phyloP scores from a whole-genome alignment of 1,140 invertebrate species.

The Ridgeia piscesae region DNA sequence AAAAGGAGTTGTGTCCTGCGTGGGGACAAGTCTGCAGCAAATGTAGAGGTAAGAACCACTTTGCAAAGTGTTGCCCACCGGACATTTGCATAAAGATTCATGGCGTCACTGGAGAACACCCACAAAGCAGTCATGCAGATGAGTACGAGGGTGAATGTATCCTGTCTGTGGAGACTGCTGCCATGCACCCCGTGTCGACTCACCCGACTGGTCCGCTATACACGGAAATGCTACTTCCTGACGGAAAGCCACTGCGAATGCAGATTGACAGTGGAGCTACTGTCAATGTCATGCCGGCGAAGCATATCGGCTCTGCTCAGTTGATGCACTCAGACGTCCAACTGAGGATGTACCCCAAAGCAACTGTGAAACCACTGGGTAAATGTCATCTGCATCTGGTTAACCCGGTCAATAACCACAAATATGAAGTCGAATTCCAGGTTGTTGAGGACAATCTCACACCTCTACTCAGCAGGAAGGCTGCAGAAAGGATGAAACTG shows the following conservation, averaged over 20 bases:
- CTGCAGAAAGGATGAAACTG: slow-evolving; percentile 10
- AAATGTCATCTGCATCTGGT: not conserved
- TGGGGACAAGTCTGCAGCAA: too few species aligned
- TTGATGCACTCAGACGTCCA: not conserved
- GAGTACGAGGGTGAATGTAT: not conserved
- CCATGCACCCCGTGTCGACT: not conserved
- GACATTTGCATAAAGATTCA: too few species aligned
- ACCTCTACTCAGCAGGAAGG: slow-evolving; percentile 1
- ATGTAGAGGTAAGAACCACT: too few species aligned
- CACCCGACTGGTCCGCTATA: not conserved
- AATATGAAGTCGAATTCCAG: not conserved
- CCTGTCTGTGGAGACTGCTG: not conserved
- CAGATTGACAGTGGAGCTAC: not conserved
- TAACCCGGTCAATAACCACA: too few species aligned
- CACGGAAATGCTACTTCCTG: not conserved
- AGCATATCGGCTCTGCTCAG: not conserved
- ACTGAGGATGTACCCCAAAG: not conserved
- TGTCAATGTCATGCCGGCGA: not conserved
- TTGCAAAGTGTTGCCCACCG: too few species aligned
- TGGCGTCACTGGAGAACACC: too few species aligned
- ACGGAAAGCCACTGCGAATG: not conserved
- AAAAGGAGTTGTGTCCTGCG: too few species aligned
- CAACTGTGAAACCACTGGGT: not conserved
- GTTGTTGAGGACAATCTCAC: slow-evolving; percentile 5
- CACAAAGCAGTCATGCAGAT: not conserved